Evolutionary conservation across 2,888 invertebrate genomes (phyloP), one percentile per base, ranked within the genome.

Genomic region (Drosophila barbarae): DNA sequence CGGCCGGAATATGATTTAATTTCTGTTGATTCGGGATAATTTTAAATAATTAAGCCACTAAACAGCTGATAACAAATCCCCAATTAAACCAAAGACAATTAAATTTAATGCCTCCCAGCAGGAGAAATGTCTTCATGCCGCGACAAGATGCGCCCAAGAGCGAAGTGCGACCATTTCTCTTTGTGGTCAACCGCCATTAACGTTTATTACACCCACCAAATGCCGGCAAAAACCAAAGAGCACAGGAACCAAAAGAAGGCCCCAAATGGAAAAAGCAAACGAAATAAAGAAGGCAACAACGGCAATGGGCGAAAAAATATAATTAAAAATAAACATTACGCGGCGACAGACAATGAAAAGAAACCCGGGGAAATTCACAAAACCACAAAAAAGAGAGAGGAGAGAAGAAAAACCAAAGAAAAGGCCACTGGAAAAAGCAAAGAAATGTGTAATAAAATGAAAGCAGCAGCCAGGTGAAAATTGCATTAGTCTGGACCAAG

Each of bases 241-340:
- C 82, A 80, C 71, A 70, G 46, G 60, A 54, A 53, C 41, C 52
- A 57, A 57, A 47, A 30, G 21, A 13, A 47, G 56, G 39, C 44
- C 61, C 46, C 47, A 64, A 59, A 55, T 28, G 54, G 49, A 35
- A 49, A 55, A 9, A 38, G 15, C 51, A 52, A 52, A 47, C 21
- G 60, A 66, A 61, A 58, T 30, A 74, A 66, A 52, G 41, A 51
- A n/a, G 46, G 32, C 58, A 52, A 58, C 23, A 71, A 35, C 41
- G 60, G 53, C 49, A 41, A 63, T 69, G 51, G 52, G 39, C 57
- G 47, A 74, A 79, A 72, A 73, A 70, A 76, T 72, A 82, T 81
- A 81, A 81, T 81, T 81, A 81, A 81, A 81, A 81, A 81, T 80
- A 83, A 81, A 80, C 80, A 81, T 81, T 81, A 80, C 68, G 73